Evolutionary conservation across 2,888 invertebrate genomes (phyloP).

Genomic region (Cheilosia vernalis): DNA sequence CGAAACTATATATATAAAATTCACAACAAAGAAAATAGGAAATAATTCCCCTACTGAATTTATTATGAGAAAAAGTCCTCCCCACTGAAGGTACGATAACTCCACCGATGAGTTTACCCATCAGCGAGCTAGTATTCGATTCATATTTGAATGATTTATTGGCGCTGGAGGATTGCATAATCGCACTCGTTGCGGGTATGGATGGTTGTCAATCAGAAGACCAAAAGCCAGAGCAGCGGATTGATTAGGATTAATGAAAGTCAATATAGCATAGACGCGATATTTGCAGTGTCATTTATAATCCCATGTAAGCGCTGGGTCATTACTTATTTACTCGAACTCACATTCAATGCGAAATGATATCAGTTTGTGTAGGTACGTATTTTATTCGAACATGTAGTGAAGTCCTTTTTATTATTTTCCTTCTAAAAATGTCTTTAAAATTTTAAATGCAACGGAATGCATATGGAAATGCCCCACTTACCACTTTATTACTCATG

Average conservation of each 20-base stretch:
- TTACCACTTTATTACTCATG: no score
- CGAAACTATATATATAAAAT: slow-evolving; percentile 5
- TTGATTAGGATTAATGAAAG: slow-evolving; percentile 52
- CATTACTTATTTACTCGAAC: not conserved
- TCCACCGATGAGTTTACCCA: not conserved
- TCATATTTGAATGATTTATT: slow-evolving; percentile 62
- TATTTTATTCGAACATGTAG: no score
- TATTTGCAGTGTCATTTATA: slow-evolving; percentile 8
- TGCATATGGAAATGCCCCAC: no score
- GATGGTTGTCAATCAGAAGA: slow-evolving; percentile 44
- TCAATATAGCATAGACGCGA: not conserved
- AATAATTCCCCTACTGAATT: slow-evolving; percentile 44
- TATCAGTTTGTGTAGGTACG: no score
- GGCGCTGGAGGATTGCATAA: slow-evolving; percentile 8
- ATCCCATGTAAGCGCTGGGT: not conserved
- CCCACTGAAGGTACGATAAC: not conserved
- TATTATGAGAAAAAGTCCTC: slow-evolving; percentile 39
- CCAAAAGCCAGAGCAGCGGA: slow-evolving; percentile 11
- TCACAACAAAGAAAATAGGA: not conserved
- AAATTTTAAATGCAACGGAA: no score
- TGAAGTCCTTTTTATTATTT: no score
- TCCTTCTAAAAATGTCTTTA: no score
- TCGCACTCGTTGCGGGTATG: not conserved
- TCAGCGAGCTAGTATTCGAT: slow-evolving; percentile 19
- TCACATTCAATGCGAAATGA: not conserved